Evolutionary conservation across 2,113 vertebrate species (phyloP), one percentile per base, ranked within the genome.

Genomic region (Colius striatus): DNA sequence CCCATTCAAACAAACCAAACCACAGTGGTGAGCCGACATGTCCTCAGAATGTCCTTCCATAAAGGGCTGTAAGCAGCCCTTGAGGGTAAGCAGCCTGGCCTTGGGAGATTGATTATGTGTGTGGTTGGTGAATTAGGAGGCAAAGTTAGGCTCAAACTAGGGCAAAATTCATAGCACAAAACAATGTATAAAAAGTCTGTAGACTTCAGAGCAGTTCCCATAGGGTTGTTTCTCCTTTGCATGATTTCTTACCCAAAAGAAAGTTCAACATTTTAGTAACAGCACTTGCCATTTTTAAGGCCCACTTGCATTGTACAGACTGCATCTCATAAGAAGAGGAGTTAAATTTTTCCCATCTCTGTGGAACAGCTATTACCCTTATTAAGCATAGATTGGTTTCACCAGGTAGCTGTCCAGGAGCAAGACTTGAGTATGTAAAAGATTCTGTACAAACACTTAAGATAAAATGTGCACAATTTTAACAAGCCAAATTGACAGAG

Each of bases 91-190:
- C 15, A 53, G 9, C 25, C 50, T 54, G 21, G 14, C 17, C 29
- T 74, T 74, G 57, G 54, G 26, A 65, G 13, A 23, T 53, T 3
- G 0, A 4, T 57, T 62, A 15, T 0, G 0, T 74, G 7, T 7
- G 6, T 8, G 20, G 34, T 9, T 63, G 45, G 5, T 84, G 65
- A 80, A 80, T 73, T 54, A 65, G 14, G 23, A 77, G 63, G 13
- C 21, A 80, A 57, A 88, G 38, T 26, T 73, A 54, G 11, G 29
- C 36, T 79, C 41, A 66, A 23, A n/a, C 14, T 11, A 30, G 27
- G 58, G 23, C 41, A 83, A 74, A 90, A 70, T 63, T 43, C 10
- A 9, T 13, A 83, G 27, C 62, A 73, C 23, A 7, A 15, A 30
- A 29, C 26, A 61, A 81, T 4, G 6, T 41, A 21, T 30, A 61